Base-by-base conservation (phyloP, 2,797 vertebrate genomes). In the Semotilus atromaculatus region DNA sequence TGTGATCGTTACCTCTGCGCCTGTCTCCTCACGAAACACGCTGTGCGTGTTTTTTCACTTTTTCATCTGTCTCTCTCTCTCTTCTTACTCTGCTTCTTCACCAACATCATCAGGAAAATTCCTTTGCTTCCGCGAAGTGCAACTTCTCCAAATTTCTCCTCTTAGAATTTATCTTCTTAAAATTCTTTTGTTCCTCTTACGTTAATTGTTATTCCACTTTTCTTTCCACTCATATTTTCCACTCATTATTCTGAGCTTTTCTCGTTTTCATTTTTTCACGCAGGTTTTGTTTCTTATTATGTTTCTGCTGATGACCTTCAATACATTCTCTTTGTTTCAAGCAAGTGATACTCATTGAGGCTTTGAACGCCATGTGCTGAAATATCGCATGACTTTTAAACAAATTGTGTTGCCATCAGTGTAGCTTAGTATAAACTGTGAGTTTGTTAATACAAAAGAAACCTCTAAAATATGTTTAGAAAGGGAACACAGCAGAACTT, bases 1-100 rank as follows among this genome's bases (percentile, higher is more conserved):
- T 92, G 91, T 73, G 78, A 93, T 92, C 91, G 88, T 90, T 92
- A 90, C 92, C 89, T 88, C 84, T 88, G 81, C 31, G 89, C 87
- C 88, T 91, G 90, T 89, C 86, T 87, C 88, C 91, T 92, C 89
- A 92, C 91, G 91, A 91, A 88, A 83, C 86, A 91, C 80, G 88
- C 86, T 80, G 85, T 31, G 89, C 90, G 84, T 88, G 91, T 88
- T 90, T 88, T 89, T 67, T 68, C 77, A 66, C 82, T 83, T 88
- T 74, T 73, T 36, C 77, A 64, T 89, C 87, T 90, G 88, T 90
- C 88, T 89, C 80, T 60, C 40, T 43, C 86, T 87, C 34, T 81
- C 89, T 84, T 51, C 38, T 86, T 87, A 83, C 75, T 79, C 58
- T 74, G 60, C 48, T 81, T 87, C 80, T 71, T 71, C 45, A 23